Base-by-base conservation (phyloP, 2,113 vertebrate species). In the Ornithorhynchus anatinus region DNA sequence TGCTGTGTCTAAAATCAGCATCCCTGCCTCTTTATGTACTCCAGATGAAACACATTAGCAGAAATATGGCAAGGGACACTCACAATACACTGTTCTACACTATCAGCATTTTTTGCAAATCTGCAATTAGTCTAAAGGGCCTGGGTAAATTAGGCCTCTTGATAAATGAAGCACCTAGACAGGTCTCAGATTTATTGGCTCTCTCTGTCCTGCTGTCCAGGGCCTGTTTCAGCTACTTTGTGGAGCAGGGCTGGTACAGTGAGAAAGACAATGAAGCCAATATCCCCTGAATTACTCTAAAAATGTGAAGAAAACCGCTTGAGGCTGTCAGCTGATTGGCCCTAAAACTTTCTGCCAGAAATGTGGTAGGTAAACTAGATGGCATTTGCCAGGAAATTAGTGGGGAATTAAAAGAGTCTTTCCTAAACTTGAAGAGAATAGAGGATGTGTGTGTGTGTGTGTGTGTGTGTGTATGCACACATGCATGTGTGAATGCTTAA, bases 111-210 rank as follows among this genome's bases (percentile, higher is more conserved):
- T 99, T 97, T 94, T 93, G 92, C 93, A 97, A 98, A 97, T 98
- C 95, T 97, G 96, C 96, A 98, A 98, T 98, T 98, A 98, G 96
- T 98, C 96, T 98, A 97, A 97, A 96, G 96, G 96, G 96, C 96
- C 94, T 87, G 94, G 88, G 95, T 97, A 98, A 98, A 98, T 98
- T 94, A 98, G 95, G 95, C 95, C 96, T 97, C 97, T 94, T 98
- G 97, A 98, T 96, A 96, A 96, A 98, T 95, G 95, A 97, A 96
- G 94, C 94, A 95, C 94, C 88, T 94, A 95, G 96, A 96, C 93
- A 92, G 95, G 95, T 95, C 95, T 94, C 90, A 92, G 90, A 95
- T 95, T 95, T 94, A 95, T 94, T 93, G 87, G 88, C 93, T 92
- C 89, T 89, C 66, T 61, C 89, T 92, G 91, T 93, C 92, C 92